Evolutionary conservation across 30 jellyfish, hydroid and myxozoan genomes (phyloP).

Genomic region (Clytia hemisphaerica): DNA sequence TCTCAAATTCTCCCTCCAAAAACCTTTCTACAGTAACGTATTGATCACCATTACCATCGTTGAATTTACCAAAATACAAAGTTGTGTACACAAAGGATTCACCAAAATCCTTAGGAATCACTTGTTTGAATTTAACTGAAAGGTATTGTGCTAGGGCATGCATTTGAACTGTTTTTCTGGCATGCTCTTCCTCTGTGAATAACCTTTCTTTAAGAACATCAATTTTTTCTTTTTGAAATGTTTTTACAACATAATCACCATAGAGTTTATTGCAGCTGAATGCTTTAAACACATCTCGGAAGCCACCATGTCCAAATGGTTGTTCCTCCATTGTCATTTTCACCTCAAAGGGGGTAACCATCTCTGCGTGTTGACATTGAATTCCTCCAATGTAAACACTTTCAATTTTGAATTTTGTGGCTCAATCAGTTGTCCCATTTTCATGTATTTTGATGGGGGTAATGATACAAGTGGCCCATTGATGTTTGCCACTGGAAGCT

Average conservation of each 20-base stretch:
- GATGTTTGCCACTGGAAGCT: too few species aligned
- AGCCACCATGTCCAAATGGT: constrained; percentile 25
- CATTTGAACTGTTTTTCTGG: constrained; percentile 21
- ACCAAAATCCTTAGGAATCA: constrained; percentile 3
- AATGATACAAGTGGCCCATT: too few species aligned
- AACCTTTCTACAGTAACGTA: not conserved
- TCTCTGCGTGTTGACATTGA: constrained; percentile 9
- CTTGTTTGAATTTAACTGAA: constrained; percentile 3
- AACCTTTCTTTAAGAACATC: not conserved
- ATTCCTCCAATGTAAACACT: not conserved
- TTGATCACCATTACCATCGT: too few species aligned
- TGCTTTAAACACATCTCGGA: constrained; percentile 23
- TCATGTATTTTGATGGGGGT: too few species aligned
- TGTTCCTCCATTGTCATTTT: not conserved
- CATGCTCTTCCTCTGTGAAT: constrained; percentile 16
- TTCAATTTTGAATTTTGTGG: too few species aligned
- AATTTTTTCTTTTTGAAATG: too few species aligned
- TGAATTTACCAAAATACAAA: too few species aligned
- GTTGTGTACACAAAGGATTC: constrained; percentile 7
- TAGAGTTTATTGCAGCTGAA: not conserved
- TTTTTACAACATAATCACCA: not conserved
- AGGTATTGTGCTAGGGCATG: constrained; percentile 16
- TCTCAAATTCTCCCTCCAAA: not conserved
- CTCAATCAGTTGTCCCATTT: too few species aligned
- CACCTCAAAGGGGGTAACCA: constrained; percentile 2